phyloP scores from a whole-genome alignment of 2,113 vertebrate species.

The Sarotherodon lohbergeri region DNA sequence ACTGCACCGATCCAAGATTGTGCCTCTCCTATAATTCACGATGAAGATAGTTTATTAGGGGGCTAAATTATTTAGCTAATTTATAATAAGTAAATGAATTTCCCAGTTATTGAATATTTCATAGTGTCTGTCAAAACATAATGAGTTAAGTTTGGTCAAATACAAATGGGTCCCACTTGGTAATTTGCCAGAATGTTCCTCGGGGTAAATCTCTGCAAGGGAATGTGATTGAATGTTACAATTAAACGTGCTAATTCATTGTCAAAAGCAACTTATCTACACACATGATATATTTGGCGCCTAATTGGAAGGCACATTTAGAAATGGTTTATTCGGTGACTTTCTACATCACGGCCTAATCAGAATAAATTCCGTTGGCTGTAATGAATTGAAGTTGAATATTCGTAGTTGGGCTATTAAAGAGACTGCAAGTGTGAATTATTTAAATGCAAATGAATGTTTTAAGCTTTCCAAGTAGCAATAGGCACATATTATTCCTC shows the following conservation, averaged over 20 bases:
- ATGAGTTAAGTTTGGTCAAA: slow-evolving; percentile 68
- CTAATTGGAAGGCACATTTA: slow-evolving; percentile 67
- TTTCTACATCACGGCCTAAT: slow-evolving; percentile 50
- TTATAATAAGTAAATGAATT: slow-evolving; percentile 68
- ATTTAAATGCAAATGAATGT: slow-evolving; percentile 73
- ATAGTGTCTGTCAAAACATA: slow-evolving; percentile 63
- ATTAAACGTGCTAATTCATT: slow-evolving; percentile 71
- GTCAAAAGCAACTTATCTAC: slow-evolving; percentile 70
- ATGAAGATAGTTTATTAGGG: slow-evolving; percentile 57
- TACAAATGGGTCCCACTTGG: slow-evolving; percentile 57
- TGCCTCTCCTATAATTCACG: slow-evolving; percentile 27
- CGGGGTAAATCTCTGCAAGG: slow-evolving; percentile 45
- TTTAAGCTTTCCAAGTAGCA: slow-evolving; percentile 63
- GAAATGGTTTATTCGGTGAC: slow-evolving; percentile 46
- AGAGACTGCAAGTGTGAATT: slow-evolving; percentile 59
- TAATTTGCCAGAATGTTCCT: slow-evolving; percentile 62
- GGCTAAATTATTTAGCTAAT: slow-evolving; percentile 66
- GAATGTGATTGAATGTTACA: slow-evolving; percentile 71
- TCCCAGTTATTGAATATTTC: slow-evolving; percentile 67
- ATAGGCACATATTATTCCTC: slow-evolving; percentile 50
- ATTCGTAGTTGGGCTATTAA: slow-evolving; percentile 61
- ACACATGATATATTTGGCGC: slow-evolving; percentile 66
- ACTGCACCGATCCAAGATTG: slow-evolving; percentile 28
- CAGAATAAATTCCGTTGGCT: slow-evolving; percentile 37
- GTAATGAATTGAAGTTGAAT: slow-evolving; percentile 61